Evolutionary conservation across 1,140 invertebrate genomes (phyloP), one percentile per base, ranked within the genome.

Genomic region (Leptinotarsa defecta): DNA sequence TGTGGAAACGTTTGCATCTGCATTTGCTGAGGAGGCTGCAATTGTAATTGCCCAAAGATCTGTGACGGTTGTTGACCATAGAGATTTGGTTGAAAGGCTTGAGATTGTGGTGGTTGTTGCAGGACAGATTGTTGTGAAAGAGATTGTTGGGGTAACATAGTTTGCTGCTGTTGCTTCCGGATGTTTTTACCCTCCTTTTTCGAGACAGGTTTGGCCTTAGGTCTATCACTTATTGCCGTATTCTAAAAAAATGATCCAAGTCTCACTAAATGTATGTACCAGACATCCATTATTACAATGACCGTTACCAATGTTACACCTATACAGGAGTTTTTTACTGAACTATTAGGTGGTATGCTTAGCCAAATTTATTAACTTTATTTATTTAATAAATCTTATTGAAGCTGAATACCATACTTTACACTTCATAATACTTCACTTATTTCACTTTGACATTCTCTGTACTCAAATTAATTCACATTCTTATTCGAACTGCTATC

Each of bases 161-260:
- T 80, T n/a, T 83, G 83, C n/a, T 77, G 77, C 71, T 82, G 82
- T 22, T 85, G 84, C 74, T 87, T 88, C 8, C 86, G 81, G 0
- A 84, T 81, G 81, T 88, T 91, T 84, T 91, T 93, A 19, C 90
- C 89, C 81, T 93, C 92, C 83, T 93, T 94, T 84, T 94, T 94
- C 48, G 92, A 92, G 52, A 91, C 91, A 11, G 92, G 91, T 85
- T 94, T 94, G 0, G 90, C 92, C 87, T 94, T 94, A 48, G 93
- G 93, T 78, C 93, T 88, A 87, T 94, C 93, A 84, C 91, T 92
- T 61, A 94, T 93, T 73, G 92, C 92, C 67, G 92, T 94, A 82
- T 90, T 91, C 86, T 92, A 88, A 48, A 70, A 79, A 75, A n/a
- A 74, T 15, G 13, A 76, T 68, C 24, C 15, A 6, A n/a, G 3